These are phyloP conservation scores for Lottia scabra DNA, from an alignment of 2,888 invertebrate species.

Conservation along the genomic window DNA sequence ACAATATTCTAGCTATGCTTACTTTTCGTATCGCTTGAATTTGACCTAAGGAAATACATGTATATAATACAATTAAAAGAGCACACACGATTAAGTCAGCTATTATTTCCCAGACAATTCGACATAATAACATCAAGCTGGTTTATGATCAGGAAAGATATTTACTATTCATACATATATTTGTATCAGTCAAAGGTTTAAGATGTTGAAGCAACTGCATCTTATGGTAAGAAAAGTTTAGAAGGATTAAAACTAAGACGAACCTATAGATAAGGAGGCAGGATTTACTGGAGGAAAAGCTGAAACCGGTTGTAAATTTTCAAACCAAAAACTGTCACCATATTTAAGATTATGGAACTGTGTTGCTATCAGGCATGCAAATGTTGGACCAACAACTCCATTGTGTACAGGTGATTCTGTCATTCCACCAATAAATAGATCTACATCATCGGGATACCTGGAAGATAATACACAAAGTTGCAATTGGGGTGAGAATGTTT, in stretches of 20 bases:
- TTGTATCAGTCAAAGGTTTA: too few relatives aligned
- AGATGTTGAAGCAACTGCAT: too few relatives aligned
- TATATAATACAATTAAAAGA: too few relatives aligned
- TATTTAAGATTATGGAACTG: conserved; percentile 85
- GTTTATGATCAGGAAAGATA: too few relatives aligned
- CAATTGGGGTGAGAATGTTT: too few relatives aligned
- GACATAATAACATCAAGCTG: too few relatives aligned
- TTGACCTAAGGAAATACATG: too few relatives aligned
- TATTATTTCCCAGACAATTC: too few relatives aligned
- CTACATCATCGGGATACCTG: conserved; percentile 84
- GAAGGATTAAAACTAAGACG: too few relatives aligned
- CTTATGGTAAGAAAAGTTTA: too few relatives aligned
- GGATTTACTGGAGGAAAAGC: conserved; percentile 15
- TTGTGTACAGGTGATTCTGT: conserved; percentile 83
- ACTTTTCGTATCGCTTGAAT: conserved; percentile 23
- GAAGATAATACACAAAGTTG: conserved; percentile 20
- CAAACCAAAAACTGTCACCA: conserved; percentile 92
- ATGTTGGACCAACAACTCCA: conserved; percentile 85
- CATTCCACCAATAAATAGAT: conserved; percentile 88
- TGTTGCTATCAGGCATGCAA: conserved; percentile 85
- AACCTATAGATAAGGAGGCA: neutral
- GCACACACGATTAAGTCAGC: too few relatives aligned
- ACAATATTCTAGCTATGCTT: conserved; percentile 24
- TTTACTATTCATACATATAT: too few relatives aligned
- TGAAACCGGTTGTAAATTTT: conserved; percentile 71